A percentile compares a stretch with the other conserved stretches of the same genome.
Evolutionary conservation across 2,113 vertebrate genomes (phyloP).

Genomic region (Perca flavescens): DNA sequence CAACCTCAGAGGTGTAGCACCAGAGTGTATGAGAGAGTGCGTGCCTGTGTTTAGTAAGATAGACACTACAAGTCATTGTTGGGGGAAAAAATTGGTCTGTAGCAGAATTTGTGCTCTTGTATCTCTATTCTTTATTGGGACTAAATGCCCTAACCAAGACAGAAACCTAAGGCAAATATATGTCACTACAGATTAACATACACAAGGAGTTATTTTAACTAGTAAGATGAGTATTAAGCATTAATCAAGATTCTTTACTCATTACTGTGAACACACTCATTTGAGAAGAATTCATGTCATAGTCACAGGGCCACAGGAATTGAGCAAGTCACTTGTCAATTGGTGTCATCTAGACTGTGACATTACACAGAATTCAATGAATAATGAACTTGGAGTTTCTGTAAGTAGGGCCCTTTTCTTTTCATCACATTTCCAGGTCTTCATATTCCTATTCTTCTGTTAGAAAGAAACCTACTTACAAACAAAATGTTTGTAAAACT

Average conservation of each 20-base stretch:
- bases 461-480: neutral
- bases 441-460: neutral
- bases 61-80: constrained; percentile 53
- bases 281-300: neutral
- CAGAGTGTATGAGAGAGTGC: constrained; percentile 54
- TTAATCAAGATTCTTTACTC: neutral
- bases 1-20: constrained; percentile 55
- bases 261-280: neutral
- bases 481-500: neutral
- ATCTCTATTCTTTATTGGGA: constrained; percentile 23
- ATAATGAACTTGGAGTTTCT: neutral
- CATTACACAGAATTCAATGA: neutral
- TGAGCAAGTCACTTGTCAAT: neutral
- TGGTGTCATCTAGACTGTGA: neutral
- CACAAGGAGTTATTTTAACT: neutral
- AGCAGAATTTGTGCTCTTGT: constrained; percentile 17
- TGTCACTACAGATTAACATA: neutral
- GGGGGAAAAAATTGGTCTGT: neutral
- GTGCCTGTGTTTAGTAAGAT: constrained; percentile 40
- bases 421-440: neutral
- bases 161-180: neutral
- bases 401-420: neutral
- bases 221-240: neutral
- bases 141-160: constrained; percentile 23
- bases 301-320: neutral